phyloP scores from a whole-genome alignment of 2,797 vertebrate species.

The Myripristis jacobus region DNA sequence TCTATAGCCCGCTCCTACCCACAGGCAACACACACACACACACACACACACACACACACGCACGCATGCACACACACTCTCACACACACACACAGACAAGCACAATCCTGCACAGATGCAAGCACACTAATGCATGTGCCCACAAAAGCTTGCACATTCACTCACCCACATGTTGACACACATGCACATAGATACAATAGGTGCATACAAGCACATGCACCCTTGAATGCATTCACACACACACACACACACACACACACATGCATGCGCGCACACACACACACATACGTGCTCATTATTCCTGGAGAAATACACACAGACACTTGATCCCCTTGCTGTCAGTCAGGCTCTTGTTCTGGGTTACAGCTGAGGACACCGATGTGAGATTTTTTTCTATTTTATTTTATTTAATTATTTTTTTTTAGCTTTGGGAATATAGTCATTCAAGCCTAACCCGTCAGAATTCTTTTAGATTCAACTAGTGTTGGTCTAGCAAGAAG shows the following conservation, averaged over 20 bases:
- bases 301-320: conserved; percentile 55
- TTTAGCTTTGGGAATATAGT: conserved; percentile 1
- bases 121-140: neutral
- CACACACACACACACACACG: neutral
- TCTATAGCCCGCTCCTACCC: too few relatives aligned
- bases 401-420: conserved; percentile 29
- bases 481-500: neutral
- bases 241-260: conserved; percentile 12
- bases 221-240: neutral
- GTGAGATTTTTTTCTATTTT: conserved; percentile 38
- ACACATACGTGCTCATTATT: conserved; percentile 44
- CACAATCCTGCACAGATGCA: conserved; percentile 17
- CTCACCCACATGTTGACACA: neutral
- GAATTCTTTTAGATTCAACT: conserved; percentile 18
- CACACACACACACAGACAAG: conserved; percentile 20
- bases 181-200: neutral
- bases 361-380: conserved; percentile 64
- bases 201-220: too few relatives aligned
- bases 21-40: conserved; percentile 7
- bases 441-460: conserved; percentile 35
- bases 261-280: neutral
- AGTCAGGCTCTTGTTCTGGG: conserved; percentile 58
- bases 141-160: neutral
- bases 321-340: conserved; percentile 67
- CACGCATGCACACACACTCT: neutral